A percentile compares a stretch with the other conserved stretches of the same genome.
These are phyloP conservation scores for Bothrops alternatus DNA, from an alignment of 2,797 vertebrate species.

Conservation along the genomic window DNA sequence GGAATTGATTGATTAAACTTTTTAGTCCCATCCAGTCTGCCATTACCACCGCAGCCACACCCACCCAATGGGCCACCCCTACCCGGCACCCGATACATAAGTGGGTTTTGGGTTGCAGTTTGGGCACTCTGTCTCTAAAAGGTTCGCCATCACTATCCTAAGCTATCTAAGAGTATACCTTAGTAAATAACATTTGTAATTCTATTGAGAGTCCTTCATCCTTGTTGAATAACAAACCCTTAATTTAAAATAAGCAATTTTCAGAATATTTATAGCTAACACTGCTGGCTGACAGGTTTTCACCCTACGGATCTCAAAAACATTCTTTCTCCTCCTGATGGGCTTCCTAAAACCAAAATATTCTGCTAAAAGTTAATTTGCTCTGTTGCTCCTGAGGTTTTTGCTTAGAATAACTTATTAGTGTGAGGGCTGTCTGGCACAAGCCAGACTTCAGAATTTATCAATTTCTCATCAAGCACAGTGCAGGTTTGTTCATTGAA, in stretches of 20 bases:
- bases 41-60: no score
- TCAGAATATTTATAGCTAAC: conserved; percentile 5
- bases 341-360: neutral
- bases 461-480: neutral
- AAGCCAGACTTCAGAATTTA: neutral
- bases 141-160: neutral
- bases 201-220: neutral
- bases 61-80: no score
- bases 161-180: conserved; percentile 24
- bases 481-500: neutral
- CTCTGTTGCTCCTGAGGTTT: neutral
- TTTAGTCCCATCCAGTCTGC: no score
- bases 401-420: neutral
- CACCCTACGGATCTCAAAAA: neutral
- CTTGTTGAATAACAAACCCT: neutral
- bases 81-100: no score
- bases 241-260: neutral
- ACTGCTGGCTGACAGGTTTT: neutral
- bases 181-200: conserved; percentile 35
- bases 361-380: neutral
- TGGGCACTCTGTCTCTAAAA: no score
- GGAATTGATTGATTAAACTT: no score
- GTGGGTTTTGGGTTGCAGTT: no score
- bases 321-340: neutral
- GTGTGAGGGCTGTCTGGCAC: neutral